A percentile compares a stretch with the other conserved stretches of the same genome.
Evolutionary conservation across 2,888 invertebrate genomes (phyloP).

Genomic region (Seladonia tumulorum): DNA sequence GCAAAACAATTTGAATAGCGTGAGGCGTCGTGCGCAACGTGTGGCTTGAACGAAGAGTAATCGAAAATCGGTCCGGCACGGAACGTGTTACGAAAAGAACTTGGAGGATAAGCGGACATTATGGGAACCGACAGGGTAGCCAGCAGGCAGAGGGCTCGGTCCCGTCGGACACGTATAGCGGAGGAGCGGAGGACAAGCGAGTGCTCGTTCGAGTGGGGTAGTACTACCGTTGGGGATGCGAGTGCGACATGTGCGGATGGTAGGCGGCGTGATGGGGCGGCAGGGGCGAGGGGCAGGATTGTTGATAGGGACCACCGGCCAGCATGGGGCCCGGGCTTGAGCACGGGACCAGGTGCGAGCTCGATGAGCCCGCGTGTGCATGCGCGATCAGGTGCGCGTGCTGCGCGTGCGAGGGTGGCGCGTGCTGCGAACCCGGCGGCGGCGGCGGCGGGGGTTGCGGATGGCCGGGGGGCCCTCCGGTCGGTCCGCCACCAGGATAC

Average conservation of each 20-base stretch:
- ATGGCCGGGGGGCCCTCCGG: conserved; percentile 75
- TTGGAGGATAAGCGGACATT: conserved; percentile 16
- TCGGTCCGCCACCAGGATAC: conserved; percentile 79
- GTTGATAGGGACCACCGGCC: conserved; percentile 85
- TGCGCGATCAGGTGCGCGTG: conserved; percentile 87
- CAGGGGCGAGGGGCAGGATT: conserved; percentile 91
- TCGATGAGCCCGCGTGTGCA: conserved; percentile 86
- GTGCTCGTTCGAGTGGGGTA: conserved; percentile 48
- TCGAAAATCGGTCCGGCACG: too few relatives aligned
- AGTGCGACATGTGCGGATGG: conserved; percentile 89
- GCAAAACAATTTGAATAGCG: too few relatives aligned
- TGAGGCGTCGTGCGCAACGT: too few relatives aligned
- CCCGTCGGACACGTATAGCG: conserved; percentile 27
- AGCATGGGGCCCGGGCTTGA: conserved; percentile 91
- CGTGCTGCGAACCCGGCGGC: conserved; percentile 85
- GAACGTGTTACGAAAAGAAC: neutral
- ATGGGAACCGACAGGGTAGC: conserved; percentile 25
- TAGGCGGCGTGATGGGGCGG: conserved; percentile 86
- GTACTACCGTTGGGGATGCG: conserved; percentile 93
- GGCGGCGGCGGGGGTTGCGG: conserved; percentile 85
- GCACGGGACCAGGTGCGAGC: conserved; percentile 86
- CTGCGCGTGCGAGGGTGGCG: conserved; percentile 85
- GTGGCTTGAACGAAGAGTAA: too few relatives aligned
- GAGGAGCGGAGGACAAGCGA: conserved; percentile 34
- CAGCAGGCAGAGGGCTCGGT: conserved; percentile 20